phyloP scores from a whole-genome alignment of 2,113 vertebrate species.

The Ochotona princeps region DNA sequence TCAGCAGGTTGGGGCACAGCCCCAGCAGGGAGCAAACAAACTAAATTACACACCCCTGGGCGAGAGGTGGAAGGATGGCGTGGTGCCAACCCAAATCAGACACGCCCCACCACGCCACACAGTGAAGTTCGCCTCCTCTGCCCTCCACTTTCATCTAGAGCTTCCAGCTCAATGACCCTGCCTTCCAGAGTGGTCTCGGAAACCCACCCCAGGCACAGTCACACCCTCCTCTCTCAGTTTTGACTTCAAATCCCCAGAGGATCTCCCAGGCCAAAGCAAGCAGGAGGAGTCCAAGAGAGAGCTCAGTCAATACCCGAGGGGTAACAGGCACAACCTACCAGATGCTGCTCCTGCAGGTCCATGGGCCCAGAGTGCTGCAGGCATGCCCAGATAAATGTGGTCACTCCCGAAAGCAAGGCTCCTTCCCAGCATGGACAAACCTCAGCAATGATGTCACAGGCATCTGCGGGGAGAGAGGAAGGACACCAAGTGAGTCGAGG shows the following conservation, averaged over 20 bases:
- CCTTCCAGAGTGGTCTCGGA: neutral
- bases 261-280: neutral
- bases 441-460: constrained; percentile 67
- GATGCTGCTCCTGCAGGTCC: constrained; percentile 93
- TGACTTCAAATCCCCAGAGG: neutral
- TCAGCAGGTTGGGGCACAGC: constrained; percentile 58
- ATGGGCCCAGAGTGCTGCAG: constrained; percentile 86
- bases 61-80: constrained; percentile 40
- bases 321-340: constrained; percentile 84
- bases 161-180: neutral
- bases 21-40: constrained; percentile 43
- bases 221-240: neutral
- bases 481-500: neutral
- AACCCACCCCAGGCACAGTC: neutral
- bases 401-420: constrained; percentile 74
- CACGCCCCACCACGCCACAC: neutral
- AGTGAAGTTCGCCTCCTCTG: neutral
- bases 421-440: constrained; percentile 73
- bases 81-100: neutral
- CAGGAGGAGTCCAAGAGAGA: neutral
- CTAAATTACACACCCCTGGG: constrained; percentile 56
- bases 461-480: constrained; percentile 78
- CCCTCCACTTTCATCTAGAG: neutral
- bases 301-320: neutral
- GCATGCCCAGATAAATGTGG: constrained; percentile 89